Conservation (phyloP, 2,113 vertebrate species). For the Rhombomys opimus region DNA sequence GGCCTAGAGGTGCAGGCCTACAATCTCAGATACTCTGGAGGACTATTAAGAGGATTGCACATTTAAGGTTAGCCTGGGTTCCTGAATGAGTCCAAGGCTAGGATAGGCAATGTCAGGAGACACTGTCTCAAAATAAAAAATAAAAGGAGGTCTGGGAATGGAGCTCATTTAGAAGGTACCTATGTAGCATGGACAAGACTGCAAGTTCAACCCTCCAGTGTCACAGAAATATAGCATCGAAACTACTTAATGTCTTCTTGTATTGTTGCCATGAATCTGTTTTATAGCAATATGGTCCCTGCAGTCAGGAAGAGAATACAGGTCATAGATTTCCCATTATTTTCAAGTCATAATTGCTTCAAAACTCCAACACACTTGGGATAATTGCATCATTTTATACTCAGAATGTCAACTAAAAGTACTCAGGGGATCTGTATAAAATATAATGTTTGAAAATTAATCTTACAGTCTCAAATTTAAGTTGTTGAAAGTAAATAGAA, state of each 20-base stretch:
- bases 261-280: neutral
- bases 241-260: neutral
- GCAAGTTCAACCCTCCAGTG: neutral
- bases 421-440: neutral
- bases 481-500: neutral
- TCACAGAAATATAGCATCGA: neutral
- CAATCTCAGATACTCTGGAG: neutral
- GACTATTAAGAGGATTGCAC: neutral
- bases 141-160: neutral
- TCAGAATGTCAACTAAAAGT: conserved; percentile 1
- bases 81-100: neutral
- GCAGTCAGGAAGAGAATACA: neutral
- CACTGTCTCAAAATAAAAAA: neutral
- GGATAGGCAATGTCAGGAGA: neutral
- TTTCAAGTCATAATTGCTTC: neutral
- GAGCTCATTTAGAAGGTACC: neutral
- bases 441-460: neutral
- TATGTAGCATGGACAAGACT: neutral
- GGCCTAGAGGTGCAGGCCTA: neutral
- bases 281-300: conserved; percentile 1
- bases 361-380: neutral
- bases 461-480: neutral
- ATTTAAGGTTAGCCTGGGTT: neutral
- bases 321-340: neutral
- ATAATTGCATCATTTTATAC: neutral